Evolutionary conservation across 2,113 vertebrate species (phyloP).

Genomic region (Mola mola): DNA sequence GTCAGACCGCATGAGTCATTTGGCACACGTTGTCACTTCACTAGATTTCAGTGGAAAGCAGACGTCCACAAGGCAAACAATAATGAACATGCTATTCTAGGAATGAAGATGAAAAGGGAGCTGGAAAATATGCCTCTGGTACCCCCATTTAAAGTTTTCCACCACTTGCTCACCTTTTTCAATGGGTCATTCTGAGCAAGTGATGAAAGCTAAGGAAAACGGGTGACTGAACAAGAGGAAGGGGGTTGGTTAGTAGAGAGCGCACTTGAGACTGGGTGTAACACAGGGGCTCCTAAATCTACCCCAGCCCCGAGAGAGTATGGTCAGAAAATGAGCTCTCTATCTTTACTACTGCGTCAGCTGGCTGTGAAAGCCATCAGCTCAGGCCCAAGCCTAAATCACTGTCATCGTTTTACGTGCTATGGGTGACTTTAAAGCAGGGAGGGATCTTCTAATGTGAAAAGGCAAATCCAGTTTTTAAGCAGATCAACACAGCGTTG

Average conservation of each 20-base stretch:
- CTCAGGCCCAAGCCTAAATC: constrained; percentile 40
- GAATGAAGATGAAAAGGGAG: constrained; percentile 68
- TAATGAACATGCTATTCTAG: constrained; percentile 65
- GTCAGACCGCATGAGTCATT: constrained; percentile 62
- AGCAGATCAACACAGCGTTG: constrained; percentile 3
- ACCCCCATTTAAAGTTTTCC: constrained; percentile 57
- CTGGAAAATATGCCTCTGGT: constrained; percentile 67
- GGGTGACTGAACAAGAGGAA: constrained; percentile 46
- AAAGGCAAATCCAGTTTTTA: constrained; percentile 33
- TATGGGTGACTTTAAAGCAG: constrained; percentile 18
- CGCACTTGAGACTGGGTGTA: constrained; percentile 63
- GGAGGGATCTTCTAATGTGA: constrained; percentile 12
- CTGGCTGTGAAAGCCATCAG: constrained; percentile 72
- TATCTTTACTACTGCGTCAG: constrained; percentile 54
- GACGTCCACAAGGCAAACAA: constrained; percentile 65
- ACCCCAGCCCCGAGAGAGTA: constrained; percentile 28
- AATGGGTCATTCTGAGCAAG: constrained; percentile 54
- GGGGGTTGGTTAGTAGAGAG: constrained; percentile 26
- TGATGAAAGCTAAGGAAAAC: constrained; percentile 56
- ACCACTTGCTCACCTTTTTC: constrained; percentile 29
- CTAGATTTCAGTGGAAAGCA: constrained; percentile 67
- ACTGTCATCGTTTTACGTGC: constrained; percentile 48
- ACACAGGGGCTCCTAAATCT: constrained; percentile 66
- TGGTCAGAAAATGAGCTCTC: constrained; percentile 62
- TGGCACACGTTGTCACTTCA: constrained; percentile 61